A percentile compares a stretch with the other conserved stretches of the same genome.
phyloP scores from a whole-genome alignment of 1,140 invertebrate genomes.

The Trichonephila inaurata region DNA sequence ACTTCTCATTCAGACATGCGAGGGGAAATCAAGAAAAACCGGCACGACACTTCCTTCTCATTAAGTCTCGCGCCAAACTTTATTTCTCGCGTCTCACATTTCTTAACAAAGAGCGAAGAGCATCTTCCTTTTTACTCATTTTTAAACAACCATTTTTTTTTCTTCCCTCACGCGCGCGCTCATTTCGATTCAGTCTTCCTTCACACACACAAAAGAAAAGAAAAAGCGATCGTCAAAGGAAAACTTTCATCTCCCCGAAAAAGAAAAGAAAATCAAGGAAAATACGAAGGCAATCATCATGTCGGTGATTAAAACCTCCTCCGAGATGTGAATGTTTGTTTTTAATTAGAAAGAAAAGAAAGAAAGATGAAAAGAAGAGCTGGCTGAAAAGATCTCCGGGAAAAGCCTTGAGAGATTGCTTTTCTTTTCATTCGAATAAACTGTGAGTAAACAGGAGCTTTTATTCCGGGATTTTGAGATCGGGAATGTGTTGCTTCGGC shows the following conservation, averaged over 20 bases:
- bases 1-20: too few species aligned
- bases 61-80: too few species aligned
- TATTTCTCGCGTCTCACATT: too few species aligned
- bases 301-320: constrained; percentile 9
- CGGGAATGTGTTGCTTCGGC: neutral
- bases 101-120: neutral
- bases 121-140: neutral
- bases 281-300: neutral
- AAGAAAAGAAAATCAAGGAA: too few species aligned
- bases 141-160: neutral
- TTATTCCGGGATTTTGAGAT: neutral
- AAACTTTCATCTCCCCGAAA: neutral
- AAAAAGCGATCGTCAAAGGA: neutral
- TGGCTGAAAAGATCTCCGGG: neutral
- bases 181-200: neutral
- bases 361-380: neutral
- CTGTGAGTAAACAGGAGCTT: neutral
- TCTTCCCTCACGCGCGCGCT: too few species aligned
- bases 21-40: too few species aligned
- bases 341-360: constrained; percentile 42
- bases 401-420: neutral
- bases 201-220: neutral
- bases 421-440: neutral
- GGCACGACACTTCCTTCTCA: too few species aligned
- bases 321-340: constrained; percentile 31